Evolutionary conservation across 2,113 vertebrate genomes (phyloP), one percentile per base, ranked within the genome.

Genomic region (Fulica atra): DNA sequence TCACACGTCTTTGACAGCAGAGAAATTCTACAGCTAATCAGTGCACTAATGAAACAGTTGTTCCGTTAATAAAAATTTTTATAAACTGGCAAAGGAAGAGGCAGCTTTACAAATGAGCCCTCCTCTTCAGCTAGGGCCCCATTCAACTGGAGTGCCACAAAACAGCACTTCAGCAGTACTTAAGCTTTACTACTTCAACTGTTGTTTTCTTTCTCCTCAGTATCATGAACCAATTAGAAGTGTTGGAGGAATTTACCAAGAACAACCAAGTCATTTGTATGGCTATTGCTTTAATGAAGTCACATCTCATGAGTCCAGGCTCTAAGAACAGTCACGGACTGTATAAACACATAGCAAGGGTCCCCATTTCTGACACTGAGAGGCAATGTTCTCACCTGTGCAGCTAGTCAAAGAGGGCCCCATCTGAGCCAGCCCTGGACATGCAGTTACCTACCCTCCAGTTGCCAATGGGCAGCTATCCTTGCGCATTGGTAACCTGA

Each of bases 21-120:
- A 84, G 88, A 92, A 83, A 84, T 79, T 92, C 36, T 80, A 6
- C 38, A 38, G 76, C 53, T 96, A 96, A 96, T 95, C 93, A 95
- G 76, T 5, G 36, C 2, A 6, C 76, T 96, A 96, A 96, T 90
- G 85, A 94, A 96, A 90, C 76, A 33, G 92, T 94, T 92, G 72
- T 91, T 95, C 80, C 40, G 61, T 33, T 95, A 95, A 94, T 84
- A 94, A 94, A 93, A 63, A 0, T 19, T 91, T 88, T 90, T 76
- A 86, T 88, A 96, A 88, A 79, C 65, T 69, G 60, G 35, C 38
- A 92, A 71, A 86, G 71, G 64, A 80, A 78, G 66, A 94, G 13
- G 38, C 53, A 90, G 81, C 28, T 88, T 86, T 91, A 89, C 35
- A 93, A 90, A 94, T 35, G 51, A 89, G n/a, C 64, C 44, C 59